phyloP scores from a whole-genome alignment of 2,113 vertebrate genomes.

The Phrynocephalus versicolor region DNA sequence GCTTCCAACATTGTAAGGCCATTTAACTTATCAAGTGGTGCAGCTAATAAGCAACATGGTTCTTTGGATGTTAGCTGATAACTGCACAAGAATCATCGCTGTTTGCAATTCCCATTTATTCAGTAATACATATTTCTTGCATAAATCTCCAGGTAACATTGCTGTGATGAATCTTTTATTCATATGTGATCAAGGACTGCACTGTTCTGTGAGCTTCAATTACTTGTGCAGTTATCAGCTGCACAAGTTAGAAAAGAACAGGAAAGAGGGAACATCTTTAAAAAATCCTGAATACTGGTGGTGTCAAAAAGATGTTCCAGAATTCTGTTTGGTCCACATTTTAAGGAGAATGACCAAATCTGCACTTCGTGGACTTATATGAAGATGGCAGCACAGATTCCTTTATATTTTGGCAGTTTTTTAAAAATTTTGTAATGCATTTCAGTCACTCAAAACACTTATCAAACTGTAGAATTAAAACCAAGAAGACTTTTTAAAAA shows the following conservation, averaged over 20 bases:
- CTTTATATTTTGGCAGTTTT: background rate
- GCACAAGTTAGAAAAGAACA: no score
- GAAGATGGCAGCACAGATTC: background rate
- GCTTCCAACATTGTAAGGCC: conserved; percentile 17
- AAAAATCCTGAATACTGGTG: conserved; percentile 14
- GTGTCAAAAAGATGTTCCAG: background rate
- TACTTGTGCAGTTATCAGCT: conserved; percentile 54
- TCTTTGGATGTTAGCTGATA: conserved; percentile 26
- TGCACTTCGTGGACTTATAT: background rate
- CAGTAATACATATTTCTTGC: conserved; percentile 9
- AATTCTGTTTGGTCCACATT: background rate
- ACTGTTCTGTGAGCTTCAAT: conserved; percentile 28
- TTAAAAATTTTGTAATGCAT: background rate
- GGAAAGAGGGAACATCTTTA: no score
- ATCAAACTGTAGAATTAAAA: background rate
- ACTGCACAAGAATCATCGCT: background rate
- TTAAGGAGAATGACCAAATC: background rate
- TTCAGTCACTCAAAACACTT: background rate
- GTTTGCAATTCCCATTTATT: conserved; percentile 11
- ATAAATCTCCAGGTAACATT: conserved; percentile 40
- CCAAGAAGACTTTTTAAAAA: background rate
- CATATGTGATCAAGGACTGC: conserved; percentile 46
- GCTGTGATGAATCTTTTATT: conserved; percentile 31
- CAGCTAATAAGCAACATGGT: conserved; percentile 23
- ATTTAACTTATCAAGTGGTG: conserved; percentile 28